phyloP scores from a whole-genome alignment of 2,888 invertebrate species.

The Ferdinandea cuprea region DNA sequence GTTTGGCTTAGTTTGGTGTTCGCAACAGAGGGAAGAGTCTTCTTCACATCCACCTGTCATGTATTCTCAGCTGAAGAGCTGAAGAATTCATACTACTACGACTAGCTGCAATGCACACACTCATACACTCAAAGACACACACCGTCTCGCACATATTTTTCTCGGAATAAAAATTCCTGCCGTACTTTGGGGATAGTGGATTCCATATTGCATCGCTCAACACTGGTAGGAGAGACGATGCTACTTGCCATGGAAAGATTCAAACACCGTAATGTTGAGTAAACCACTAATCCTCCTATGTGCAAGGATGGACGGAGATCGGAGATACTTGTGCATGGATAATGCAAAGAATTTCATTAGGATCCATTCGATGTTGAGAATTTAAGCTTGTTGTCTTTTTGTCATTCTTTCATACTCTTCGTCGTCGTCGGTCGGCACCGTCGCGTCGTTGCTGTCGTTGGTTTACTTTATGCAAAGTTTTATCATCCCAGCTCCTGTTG shows the following conservation, averaged over 20 bases:
- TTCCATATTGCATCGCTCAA: background rate
- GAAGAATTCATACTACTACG: slow-evolving; percentile 51
- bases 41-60: slow-evolving; percentile 47
- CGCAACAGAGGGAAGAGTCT: slow-evolving; percentile 5
- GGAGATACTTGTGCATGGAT: slow-evolving; percentile 38
- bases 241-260: slow-evolving; percentile 20
- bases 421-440: no score
- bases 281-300: slow-evolving; percentile 41
- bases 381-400: slow-evolving; percentile 29
- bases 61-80: slow-evolving; percentile 21
- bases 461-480: slow-evolving; percentile 29
- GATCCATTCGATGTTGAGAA: slow-evolving; percentile 64
- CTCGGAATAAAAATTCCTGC: background rate
- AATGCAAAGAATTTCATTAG: slow-evolving; percentile 70
- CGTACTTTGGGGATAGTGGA: background rate
- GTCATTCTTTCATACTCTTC: background rate
- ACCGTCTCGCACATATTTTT: no score
- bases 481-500: slow-evolving; percentile 17
- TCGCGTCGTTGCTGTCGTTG: no score
- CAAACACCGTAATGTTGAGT: slow-evolving; percentile 51
- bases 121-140: no score
- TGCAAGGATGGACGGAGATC: background rate
- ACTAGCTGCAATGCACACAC: slow-evolving; percentile 7
- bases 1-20: background rate
- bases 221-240: background rate